Conservation (phyloP, 2,113 vertebrate genomes). For the Pteropus alecto region DNA sequence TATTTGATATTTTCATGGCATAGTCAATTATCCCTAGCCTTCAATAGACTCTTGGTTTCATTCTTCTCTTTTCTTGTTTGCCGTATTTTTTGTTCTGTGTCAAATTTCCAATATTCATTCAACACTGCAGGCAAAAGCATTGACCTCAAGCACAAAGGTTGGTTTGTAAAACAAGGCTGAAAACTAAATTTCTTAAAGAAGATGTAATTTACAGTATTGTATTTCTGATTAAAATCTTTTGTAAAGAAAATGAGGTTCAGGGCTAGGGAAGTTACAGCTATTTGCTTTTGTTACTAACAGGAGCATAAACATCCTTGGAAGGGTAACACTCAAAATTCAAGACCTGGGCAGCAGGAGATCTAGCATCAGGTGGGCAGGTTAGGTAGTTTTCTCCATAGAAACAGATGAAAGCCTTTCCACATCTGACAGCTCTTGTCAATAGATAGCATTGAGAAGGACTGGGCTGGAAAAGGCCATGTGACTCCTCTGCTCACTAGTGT, state of each 20-base stretch:
- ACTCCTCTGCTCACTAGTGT: neutral
- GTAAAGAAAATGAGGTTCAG: constrained; percentile 75
- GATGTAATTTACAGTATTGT: constrained; percentile 79
- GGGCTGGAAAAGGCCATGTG: neutral
- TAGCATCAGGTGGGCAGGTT: constrained; percentile 7
- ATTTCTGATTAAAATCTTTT: constrained; percentile 82
- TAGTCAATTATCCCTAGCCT: constrained; percentile 66
- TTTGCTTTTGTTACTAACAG: constrained; percentile 75
- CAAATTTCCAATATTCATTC: constrained; percentile 72
- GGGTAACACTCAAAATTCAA: constrained; percentile 77
- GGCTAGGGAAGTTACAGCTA: constrained; percentile 66
- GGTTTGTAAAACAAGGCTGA: constrained; percentile 70
- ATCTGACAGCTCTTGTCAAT: constrained; percentile 30
- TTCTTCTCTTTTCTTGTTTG: constrained; percentile 64
- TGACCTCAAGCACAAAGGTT: constrained; percentile 74
- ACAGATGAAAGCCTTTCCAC: constrained; percentile 24
- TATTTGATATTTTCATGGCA: constrained; percentile 62
- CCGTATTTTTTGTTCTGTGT: constrained; percentile 71
- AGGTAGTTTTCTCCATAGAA: constrained; percentile 33
- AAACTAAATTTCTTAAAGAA: constrained; percentile 79
- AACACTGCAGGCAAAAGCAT: constrained; percentile 76
- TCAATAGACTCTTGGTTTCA: constrained; percentile 45
- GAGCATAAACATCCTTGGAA: constrained; percentile 75
- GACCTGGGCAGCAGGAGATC: constrained; percentile 40
- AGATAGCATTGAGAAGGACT: neutral